Evolutionary conservation across 2,888 invertebrate genomes (phyloP), one percentile per base, ranked within the genome.

Genomic region (Seira ritae): DNA sequence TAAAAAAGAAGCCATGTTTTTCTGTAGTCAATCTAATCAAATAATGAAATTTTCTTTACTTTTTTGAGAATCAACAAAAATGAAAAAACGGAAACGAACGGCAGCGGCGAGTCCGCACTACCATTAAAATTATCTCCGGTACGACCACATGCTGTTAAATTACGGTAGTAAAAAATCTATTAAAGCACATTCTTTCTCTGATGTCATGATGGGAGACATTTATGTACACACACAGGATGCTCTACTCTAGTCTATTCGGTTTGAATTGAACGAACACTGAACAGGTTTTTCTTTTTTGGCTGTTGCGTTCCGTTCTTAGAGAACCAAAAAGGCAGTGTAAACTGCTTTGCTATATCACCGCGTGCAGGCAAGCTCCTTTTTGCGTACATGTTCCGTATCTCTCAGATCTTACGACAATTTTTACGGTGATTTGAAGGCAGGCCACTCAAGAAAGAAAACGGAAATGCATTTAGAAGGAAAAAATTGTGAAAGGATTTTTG

Each of bases 271-370:
- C n/a, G n/a, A n/a, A n/a, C n/a, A n/a, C n/a, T n/a, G 70, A 78
- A 78, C 77, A 78, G 77, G 77, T 78, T 78, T 69, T 42, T 50
- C 31, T 24, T 8, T 24, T 75, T n/a, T n/a, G n/a, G n/a, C n/a
- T n/a, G n/a, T n/a, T n/a, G n/a, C n/a, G n/a, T n/a, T n/a, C n/a
- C n/a, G n/a, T n/a, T n/a, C n/a, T n/a, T n/a, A n/a, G n/a, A n/a
- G n/a, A n/a, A n/a, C n/a, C n/a, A n/a, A n/a, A n/a, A n/a, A n/a
- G n/a, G n/a, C n/a, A n/a, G n/a, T n/a, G n/a, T n/a, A n/a, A n/a
- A n/a, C n/a, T n/a, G n/a, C n/a, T n/a, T n/a, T n/a, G n/a, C n/a
- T n/a, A n/a, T n/a, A n/a, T n/a, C n/a, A n/a, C n/a, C n/a, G n/a
- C n/a, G n/a, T n/a, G n/a, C n/a, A n/a, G n/a, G n/a, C n/a, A n/a